A percentile compares a stretch with the other conserved stretches of the same genome.
These are phyloP conservation scores for Apteryx owenii DNA, from an alignment of 2,113 vertebrate genomes.

Conservation along the genomic window DNA sequence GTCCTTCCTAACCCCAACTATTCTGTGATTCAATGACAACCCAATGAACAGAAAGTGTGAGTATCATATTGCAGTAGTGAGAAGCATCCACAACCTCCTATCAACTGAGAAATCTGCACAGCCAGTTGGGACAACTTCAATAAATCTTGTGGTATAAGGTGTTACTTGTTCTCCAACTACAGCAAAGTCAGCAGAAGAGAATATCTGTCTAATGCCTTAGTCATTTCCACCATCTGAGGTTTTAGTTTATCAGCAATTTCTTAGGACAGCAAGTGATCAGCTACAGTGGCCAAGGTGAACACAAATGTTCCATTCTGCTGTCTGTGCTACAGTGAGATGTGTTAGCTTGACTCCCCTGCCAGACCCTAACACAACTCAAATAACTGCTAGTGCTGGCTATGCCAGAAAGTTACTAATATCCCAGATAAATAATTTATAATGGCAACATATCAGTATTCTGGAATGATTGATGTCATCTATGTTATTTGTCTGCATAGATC, in stretches of 20 bases:
- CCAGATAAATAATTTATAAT: neutral
- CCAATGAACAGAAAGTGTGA: neutral
- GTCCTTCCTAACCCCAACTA: neutral
- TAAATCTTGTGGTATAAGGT: neutral
- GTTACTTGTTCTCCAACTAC: neutral
- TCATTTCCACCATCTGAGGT: neutral
- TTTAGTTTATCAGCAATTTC: neutral
- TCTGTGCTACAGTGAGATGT: accelerated
- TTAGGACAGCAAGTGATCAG: neutral
- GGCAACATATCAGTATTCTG: neutral
- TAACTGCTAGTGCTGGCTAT: neutral
- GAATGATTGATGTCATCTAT: neutral
- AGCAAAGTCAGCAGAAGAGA: neutral
- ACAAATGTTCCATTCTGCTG: neutral
- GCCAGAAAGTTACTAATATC: neutral
- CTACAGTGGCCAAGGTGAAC: neutral
- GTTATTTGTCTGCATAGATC: neutral
- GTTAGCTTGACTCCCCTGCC: too few species aligned
- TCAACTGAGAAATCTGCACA: neutral
- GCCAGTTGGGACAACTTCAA: neutral
- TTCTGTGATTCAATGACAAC: neutral
- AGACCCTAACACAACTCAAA: neutral
- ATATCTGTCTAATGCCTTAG: neutral
- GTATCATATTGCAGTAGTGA: neutral
- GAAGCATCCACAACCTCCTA: neutral